These are phyloP conservation scores for Prunella fulvescens DNA, from an alignment of 2,113 vertebrate genomes.

Conservation along the genomic window DNA sequence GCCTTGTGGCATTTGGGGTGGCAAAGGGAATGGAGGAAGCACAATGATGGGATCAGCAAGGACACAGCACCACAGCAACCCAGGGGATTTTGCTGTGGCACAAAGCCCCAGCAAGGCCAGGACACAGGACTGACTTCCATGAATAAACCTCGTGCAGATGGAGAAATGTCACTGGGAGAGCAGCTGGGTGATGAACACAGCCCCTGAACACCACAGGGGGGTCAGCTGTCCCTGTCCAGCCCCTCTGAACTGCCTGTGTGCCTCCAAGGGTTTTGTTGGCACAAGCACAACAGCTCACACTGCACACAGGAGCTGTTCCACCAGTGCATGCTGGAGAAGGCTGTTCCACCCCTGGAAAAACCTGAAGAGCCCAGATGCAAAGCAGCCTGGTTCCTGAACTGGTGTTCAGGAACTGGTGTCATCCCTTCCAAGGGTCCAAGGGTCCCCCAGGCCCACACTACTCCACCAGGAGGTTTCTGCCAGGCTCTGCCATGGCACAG, in stretches of 20 bases:
- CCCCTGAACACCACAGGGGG: rapidly evolving
- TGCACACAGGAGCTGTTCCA: not conserved
- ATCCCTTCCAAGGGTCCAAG: not conserved
- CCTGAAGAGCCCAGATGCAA: not conserved
- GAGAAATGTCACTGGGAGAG: not conserved
- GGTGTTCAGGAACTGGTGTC: not conserved
- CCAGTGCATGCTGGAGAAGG: rapidly evolving
- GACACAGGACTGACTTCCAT: not conserved
- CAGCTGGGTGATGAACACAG: not conserved
- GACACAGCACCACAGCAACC: not conserved
- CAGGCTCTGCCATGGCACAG: not conserved
- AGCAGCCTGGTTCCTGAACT: not conserved
- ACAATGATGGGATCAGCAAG: not conserved
- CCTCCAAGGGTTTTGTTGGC: not conserved
- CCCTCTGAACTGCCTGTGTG: rapidly evolving
- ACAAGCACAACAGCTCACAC: not conserved
- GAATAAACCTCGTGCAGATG: not conserved
- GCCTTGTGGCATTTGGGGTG: not conserved
- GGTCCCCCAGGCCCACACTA: rapidly evolving
- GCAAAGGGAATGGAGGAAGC: not conserved
- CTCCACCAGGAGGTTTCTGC: not conserved
- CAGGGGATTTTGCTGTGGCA: not conserved
- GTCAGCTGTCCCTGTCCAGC: not conserved
- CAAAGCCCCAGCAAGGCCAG: not conserved
- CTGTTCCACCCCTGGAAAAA: not conserved